Conservation (phyloP, 2,113 vertebrate species). For the Pristiophorus japonicus region DNA sequence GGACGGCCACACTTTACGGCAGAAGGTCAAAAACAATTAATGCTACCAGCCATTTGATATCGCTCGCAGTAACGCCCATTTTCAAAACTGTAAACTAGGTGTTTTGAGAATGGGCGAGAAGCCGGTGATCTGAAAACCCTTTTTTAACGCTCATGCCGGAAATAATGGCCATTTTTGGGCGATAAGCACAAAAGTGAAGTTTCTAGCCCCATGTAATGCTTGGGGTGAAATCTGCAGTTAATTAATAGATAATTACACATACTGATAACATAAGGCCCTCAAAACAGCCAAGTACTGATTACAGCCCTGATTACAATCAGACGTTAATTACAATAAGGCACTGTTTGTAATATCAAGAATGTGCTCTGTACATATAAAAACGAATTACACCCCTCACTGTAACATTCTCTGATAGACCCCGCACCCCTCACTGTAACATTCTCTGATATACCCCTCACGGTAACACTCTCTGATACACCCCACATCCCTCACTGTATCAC, state of each 20-base stretch:
- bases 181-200: too few species aligned
- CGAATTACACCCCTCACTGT: neutral
- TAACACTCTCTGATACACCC: neutral
- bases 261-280: neutral
- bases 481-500: neutral
- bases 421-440: neutral
- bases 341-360: neutral
- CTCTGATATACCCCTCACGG: neutral
- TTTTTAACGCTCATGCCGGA: too few species aligned
- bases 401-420: neutral
- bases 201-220: too few species aligned
- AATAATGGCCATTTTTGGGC: too few species aligned
- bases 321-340: neutral
- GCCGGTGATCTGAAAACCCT: too few species aligned
- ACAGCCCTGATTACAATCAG: neutral
- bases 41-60: too few species aligned
- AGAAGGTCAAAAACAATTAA: too few species aligned
- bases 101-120: too few species aligned
- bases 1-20: too few species aligned
- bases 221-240: neutral
- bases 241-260: neutral
- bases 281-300: neutral
- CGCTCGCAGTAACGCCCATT: too few species aligned
- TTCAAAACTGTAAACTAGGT: too few species aligned
- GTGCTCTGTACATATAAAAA: neutral